These are phyloP conservation scores for Listrodromus nycthemerus DNA, from an alignment of 2,888 invertebrate species.

Conservation along the genomic window DNA sequence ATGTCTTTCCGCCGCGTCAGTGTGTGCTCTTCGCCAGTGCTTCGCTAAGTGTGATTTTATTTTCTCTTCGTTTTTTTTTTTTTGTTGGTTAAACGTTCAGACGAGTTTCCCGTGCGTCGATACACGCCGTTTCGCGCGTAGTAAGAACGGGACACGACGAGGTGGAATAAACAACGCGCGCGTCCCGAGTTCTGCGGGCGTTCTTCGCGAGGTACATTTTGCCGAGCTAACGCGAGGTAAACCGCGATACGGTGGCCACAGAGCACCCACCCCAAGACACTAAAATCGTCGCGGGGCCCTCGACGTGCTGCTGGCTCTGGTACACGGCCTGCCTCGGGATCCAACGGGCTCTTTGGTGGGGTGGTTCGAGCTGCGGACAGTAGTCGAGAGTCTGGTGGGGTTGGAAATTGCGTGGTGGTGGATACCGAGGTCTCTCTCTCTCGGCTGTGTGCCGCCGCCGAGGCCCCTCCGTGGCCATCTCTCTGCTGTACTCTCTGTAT, in stretches of 20 bases:
- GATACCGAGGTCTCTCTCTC: slow-evolving; percentile 75
- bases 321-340: slow-evolving; percentile 80
- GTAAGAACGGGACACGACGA: background rate
- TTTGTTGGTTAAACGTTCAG: background rate
- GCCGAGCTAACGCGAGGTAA: slow-evolving; percentile 73
- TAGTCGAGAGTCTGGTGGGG: slow-evolving; percentile 84
- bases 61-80: background rate
- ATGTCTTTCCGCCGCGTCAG: background rate
- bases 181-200: background rate
- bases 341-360: slow-evolving; percentile 81
- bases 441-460: slow-evolving; percentile 72
- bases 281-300: slow-evolving; percentile 84
- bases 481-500: slow-evolving; percentile 64
- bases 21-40: background rate
- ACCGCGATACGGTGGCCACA: slow-evolving; percentile 82
- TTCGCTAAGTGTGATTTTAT: background rate
- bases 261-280: slow-evolving; percentile 84
- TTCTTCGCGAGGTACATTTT: slow-evolving; percentile 71
- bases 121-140: background rate
- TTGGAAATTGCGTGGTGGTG: slow-evolving; percentile 85
- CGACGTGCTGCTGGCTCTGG: slow-evolving; percentile 78
- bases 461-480: slow-evolving; percentile 83
- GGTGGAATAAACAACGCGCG: background rate
- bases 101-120: background rate
- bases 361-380: slow-evolving; percentile 84